Percentiles rank a stretch among this genome's conserved stretches.
Evolutionary conservation across 2,888 invertebrate genomes (phyloP).

Genomic region (Vanessa cardui): DNA sequence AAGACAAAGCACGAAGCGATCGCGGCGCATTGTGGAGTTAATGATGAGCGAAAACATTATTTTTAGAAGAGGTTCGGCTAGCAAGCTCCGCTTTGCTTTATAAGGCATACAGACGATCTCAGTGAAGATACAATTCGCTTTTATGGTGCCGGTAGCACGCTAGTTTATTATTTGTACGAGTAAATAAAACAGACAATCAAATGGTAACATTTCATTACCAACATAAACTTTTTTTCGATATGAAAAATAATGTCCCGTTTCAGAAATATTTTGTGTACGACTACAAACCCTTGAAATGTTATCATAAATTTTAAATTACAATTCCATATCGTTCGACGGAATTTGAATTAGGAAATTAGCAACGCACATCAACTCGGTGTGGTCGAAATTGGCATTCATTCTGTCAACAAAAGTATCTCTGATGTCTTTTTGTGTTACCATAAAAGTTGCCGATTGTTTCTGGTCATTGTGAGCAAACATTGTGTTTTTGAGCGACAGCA

Average conservation of each 20-base stretch:
- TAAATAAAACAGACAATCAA: conserved; percentile 12
- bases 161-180: conserved; percentile 20
- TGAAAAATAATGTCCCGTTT: neutral
- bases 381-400: conserved; percentile 68
- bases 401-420: conserved; percentile 54
- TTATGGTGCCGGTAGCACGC: conserved; percentile 69
- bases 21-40: conserved; percentile 69
- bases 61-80: conserved; percentile 62
- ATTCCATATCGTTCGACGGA: conserved; percentile 47
- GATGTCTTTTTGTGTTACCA: conserved; percentile 48
- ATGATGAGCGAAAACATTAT: conserved; percentile 80
- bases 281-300: conserved; percentile 30
- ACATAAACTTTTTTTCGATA: no score
- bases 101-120: conserved; percentile 61
- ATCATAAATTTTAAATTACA: conserved; percentile 45
- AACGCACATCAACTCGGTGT: conserved; percentile 73
- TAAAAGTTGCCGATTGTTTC: conserved; percentile 53
- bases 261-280: conserved; percentile 18
- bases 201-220: conserved; percentile 12
- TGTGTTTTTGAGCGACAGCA: conserved; percentile 46
- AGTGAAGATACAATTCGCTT: conserved; percentile 62
- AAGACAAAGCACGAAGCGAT: conserved; percentile 78
- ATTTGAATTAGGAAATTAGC: conserved; percentile 73
- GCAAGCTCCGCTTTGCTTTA: conserved; percentile 56
- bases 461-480: conserved; percentile 62